Conservation (phyloP, 2,797 vertebrate species). For the Morus bassanus region DNA sequence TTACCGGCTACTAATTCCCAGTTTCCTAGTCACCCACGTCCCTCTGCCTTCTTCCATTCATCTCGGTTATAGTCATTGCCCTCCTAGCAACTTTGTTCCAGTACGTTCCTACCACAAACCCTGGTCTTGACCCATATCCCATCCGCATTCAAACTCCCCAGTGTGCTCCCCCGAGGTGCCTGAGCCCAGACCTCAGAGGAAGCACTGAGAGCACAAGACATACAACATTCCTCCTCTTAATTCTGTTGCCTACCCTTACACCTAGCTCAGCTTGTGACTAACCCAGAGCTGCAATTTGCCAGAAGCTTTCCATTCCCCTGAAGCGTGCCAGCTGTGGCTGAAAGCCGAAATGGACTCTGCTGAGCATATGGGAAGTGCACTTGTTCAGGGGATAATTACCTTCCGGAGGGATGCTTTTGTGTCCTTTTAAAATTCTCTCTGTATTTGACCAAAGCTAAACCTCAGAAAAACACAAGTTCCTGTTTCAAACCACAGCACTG, state of each 20-base stretch:
- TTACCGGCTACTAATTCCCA: not conserved
- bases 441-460: not conserved
- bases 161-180: rapidly evolving
- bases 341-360: not conserved
- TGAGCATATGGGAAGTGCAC: not conserved
- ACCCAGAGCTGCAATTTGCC: not conserved
- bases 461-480: not conserved
- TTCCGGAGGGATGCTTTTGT: not conserved
- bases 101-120: rapidly evolving
- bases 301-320: not conserved
- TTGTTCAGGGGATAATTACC: not conserved
- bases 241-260: not conserved
- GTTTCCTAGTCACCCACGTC: not conserved
- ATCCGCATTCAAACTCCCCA: not conserved
- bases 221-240: not conserved
- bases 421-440: not conserved
- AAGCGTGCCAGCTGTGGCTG: rapidly evolving
- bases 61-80: not conserved
- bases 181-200: not conserved
- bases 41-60: not conserved
- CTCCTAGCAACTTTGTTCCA: not conserved
- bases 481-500: not conserved
- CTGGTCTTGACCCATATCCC: not conserved
- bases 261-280: not conserved
- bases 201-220: not conserved